Conservation (phyloP, 2,797 vertebrate species). For the Betta splendens region DNA sequence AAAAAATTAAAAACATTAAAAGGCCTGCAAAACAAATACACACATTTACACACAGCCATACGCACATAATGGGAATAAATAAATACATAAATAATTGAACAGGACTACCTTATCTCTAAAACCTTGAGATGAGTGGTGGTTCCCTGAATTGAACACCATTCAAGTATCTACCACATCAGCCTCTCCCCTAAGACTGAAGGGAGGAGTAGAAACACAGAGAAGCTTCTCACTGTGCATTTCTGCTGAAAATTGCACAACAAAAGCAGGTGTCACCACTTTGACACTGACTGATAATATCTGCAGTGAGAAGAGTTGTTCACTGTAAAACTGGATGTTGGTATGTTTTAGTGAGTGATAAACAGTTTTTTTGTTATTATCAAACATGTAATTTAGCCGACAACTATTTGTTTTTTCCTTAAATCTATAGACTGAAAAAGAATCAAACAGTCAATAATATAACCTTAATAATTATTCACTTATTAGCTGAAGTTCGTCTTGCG, state of each 20-base stretch:
- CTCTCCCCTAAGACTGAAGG: not conserved
- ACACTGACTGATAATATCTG: too few relatives aligned
- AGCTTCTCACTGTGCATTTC: not conserved
- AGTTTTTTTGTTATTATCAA: not conserved
- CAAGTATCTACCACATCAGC: not conserved
- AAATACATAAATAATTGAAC: slow-evolving; percentile 75
- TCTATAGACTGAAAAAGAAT: slow-evolving; percentile 24
- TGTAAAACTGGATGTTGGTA: slow-evolving; percentile 3
- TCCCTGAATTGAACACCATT: slow-evolving; percentile 50
- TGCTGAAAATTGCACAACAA: slow-evolving; percentile 2
- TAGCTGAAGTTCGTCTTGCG: slow-evolving; percentile 93
- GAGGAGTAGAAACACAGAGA: slow-evolving; percentile 12
- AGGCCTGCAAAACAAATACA: slow-evolving; percentile 2
- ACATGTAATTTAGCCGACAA: slow-evolving; percentile 2
- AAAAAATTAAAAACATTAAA: slow-evolving; percentile 1
- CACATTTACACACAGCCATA: not conserved
- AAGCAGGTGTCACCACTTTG: not conserved
- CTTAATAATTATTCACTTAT: slow-evolving; percentile 16
- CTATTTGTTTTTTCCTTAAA: slow-evolving; percentile 4
- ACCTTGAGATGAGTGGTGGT: slow-evolving; percentile 21
- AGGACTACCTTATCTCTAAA: slow-evolving; percentile 29
- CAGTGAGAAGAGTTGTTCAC: too few relatives aligned
- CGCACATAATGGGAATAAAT: slow-evolving; percentile 61
- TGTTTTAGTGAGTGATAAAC: not conserved
- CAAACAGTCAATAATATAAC: not conserved